These are phyloP conservation scores for Corythornis madagascariensis DNA, from an alignment of 2,113 vertebrate species.

Conservation along the genomic window DNA sequence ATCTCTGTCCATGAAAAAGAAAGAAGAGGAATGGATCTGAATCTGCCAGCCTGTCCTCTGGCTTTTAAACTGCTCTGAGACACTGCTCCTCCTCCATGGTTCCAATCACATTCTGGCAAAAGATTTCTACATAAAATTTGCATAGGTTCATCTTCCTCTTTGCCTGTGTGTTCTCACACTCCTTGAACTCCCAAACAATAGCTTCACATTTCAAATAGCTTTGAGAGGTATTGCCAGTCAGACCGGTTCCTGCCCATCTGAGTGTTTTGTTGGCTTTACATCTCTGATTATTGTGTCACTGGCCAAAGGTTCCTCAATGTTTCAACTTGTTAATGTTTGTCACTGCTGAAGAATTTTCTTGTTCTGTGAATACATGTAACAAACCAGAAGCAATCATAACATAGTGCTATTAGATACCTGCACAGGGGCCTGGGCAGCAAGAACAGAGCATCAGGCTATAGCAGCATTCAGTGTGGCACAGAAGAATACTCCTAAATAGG, in stretches of 20 bases:
- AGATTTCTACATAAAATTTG: conserved; percentile 53
- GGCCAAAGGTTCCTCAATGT: not conserved
- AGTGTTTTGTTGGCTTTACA: not conserved
- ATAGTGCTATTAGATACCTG: not conserved
- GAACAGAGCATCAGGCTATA: not conserved
- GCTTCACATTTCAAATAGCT: conserved; percentile 32
- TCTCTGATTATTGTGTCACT: not conserved
- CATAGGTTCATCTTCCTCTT: not conserved
- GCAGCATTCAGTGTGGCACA: not conserved
- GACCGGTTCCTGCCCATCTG: conserved; percentile 18
- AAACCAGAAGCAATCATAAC: not conserved
- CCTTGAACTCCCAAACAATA: not conserved
- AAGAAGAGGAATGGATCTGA: not conserved
- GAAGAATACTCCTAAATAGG: not conserved
- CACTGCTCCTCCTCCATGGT: not conserved
- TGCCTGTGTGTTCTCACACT: not conserved
- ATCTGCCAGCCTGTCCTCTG: not conserved
- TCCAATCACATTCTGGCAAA: not conserved
- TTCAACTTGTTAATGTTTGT: not conserved
- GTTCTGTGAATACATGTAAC: not conserved
- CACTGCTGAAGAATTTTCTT: not conserved
- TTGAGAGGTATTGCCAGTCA: not conserved
- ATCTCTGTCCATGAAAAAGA: not conserved
- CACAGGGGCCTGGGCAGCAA: not conserved
- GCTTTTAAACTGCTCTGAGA: conserved; percentile 21